Base-by-base conservation (phyloP, 35 echinoderm and acorn worm species). In the Ptychodera flava region DNA sequence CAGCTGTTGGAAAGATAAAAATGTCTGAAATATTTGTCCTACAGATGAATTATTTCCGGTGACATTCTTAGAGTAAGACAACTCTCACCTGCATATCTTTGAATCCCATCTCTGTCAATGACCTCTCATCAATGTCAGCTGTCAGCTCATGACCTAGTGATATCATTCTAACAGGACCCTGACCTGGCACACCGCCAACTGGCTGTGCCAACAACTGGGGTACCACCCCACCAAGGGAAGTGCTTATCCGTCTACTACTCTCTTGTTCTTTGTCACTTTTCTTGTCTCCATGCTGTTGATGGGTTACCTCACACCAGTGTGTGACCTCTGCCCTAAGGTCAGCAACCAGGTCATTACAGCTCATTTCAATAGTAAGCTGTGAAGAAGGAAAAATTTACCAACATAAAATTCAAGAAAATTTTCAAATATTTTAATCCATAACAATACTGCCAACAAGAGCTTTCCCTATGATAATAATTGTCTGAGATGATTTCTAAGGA, bases 131-230 rank as follows among this genome's bases (percentile, higher is more conserved):
- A 32, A 94, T 86, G 79, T 94, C 93, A 32, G 93, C 83, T 31
- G 90, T 94, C 36, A 94, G 83, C 75, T 94, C 93, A 83, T 94
- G 93, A n/a, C 93, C 93, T 37, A 83, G 89, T 22, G 93, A 94
- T 35, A 94, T 91, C 93, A 94, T 94, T 33, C 93, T 84, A 1
- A 94, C 90, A 14, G 93, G 93, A 31, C 89, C 88, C 29, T 83
- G 89, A 30, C 34, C 87, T 64, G 45, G 45, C 6, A 6, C 45
- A 64, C 45, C 45, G 22, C 45, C 45, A 6, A 64, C 45, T 64
- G 45, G 45, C 45, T 64, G 45, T 64, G 45, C 45, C 45, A 64
- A 64, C 45, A 64, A 64, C 45, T 64, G 45, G 6, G 45, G 45
- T 64, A 64, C 45, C 45, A 64, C 45, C 45, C 45, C 45, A 64